Evolutionary conservation across 1,140 invertebrate species (phyloP).

Genomic region (Dendrolimus punctatus): DNA sequence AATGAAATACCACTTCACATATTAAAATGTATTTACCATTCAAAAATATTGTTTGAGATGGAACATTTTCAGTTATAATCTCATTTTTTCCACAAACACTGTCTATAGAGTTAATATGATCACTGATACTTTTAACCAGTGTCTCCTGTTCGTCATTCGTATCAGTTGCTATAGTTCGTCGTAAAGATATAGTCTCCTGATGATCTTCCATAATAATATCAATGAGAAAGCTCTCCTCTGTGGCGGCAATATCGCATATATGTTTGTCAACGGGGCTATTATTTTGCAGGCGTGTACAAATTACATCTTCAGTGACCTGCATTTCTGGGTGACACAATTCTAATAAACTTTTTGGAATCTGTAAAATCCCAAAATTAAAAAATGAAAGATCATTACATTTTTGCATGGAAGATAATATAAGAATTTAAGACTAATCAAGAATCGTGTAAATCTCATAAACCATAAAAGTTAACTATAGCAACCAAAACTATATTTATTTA

Average conservation of each 20-base stretch:
- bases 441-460: no score
- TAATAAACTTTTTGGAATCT: slow-evolving; percentile 47
- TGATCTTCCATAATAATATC: slow-evolving; percentile 38
- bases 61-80: slow-evolving; percentile 21
- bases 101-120: slow-evolving; percentile 26
- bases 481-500: slow-evolving; percentile 10
- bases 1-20: not conserved
- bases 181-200: slow-evolving; percentile 41
- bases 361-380: slow-evolving; percentile 11
- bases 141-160: slow-evolving; percentile 12
- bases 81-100: slow-evolving; percentile 18
- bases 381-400: slow-evolving; percentile 4
- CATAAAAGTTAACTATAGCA: no score
- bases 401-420: not conserved
- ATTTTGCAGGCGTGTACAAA: not conserved
- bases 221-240: slow-evolving; percentile 37
- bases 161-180: slow-evolving; percentile 38
- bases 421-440: no score
- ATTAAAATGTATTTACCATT: slow-evolving; percentile 30
- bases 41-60: slow-evolving; percentile 45
- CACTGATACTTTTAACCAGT: slow-evolving; percentile 14
- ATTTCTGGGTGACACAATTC: slow-evolving; percentile 32
- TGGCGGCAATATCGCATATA: slow-evolving; percentile 20
- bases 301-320: slow-evolving; percentile 6
- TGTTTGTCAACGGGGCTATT: not conserved